phyloP scores from a whole-genome alignment of 2,888 invertebrate species.

The Oscheius sp. region DNA sequence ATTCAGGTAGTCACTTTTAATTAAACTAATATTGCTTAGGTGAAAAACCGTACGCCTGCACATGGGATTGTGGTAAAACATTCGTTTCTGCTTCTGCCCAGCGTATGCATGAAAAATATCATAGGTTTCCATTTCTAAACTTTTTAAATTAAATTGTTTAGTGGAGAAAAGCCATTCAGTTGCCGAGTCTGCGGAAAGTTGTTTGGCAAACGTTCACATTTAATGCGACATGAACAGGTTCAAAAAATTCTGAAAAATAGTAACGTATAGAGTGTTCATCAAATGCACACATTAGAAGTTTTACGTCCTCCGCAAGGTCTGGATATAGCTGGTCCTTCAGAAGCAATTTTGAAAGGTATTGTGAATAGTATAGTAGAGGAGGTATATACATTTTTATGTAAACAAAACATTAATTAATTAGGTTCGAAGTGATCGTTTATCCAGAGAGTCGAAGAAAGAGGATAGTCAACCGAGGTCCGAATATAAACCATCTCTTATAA shows the following conservation, averaged over 20 bases:
- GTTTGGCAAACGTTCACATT: constrained; percentile 50
- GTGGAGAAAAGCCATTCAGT: constrained; percentile 42
- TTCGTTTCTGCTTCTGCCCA: constrained; percentile 56
- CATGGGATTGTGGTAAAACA: constrained; percentile 60
- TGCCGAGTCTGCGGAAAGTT: constrained; percentile 43
- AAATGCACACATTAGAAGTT: constrained; percentile 2
- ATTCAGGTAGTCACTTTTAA: constrained; percentile 45
- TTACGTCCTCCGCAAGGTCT: constrained; percentile 1
- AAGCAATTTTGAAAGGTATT: constrained; percentile 1
- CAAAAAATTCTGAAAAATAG: not conserved
- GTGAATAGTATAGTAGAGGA: constrained; percentile 24
- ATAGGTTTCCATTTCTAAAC: constrained; percentile 28
- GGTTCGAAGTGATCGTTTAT: not conserved
- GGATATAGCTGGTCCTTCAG: constrained; percentile 13
- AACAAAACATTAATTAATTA: no score
- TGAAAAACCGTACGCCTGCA: constrained; percentile 53
- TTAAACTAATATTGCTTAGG: constrained; percentile 38
- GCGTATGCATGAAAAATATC: constrained; percentile 54
- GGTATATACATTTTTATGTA: not conserved
- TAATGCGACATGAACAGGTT: constrained; percentile 44
- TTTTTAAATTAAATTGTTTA: constrained; percentile 4
- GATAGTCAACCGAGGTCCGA: no score
- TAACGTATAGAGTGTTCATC: constrained; percentile 15
- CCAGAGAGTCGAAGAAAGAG: not conserved
- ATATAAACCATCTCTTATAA: no score